phyloP scores from a whole-genome alignment of 2,888 invertebrate species.

The Pardosa pseudoannulata region DNA sequence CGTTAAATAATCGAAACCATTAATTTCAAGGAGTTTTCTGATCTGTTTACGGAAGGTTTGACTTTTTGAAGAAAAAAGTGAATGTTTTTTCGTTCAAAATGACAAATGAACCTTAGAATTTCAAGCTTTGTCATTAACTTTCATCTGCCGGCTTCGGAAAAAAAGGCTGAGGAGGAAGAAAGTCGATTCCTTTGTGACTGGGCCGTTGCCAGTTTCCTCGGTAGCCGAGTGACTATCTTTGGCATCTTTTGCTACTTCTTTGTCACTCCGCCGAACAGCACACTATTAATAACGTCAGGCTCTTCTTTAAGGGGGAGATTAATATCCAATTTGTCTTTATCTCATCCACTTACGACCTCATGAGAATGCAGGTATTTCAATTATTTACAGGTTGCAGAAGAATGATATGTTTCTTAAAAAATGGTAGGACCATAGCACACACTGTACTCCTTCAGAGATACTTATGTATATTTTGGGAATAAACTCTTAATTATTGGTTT shows the following conservation, averaged over 20 bases:
- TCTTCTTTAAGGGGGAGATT: slow-evolving; percentile 64
- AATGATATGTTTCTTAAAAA: background rate
- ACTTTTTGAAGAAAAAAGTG: slow-evolving; percentile 23
- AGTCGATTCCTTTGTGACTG: slow-evolving; percentile 21
- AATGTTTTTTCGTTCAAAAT: slow-evolving; percentile 20
- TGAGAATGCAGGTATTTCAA: slow-evolving; percentile 48
- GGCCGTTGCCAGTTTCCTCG: slow-evolving; percentile 39
- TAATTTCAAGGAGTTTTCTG: slow-evolving; percentile 23
- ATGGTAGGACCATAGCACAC: background rate
- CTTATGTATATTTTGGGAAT: too few species aligned
- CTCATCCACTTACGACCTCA: slow-evolving; percentile 65
- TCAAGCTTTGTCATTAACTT: slow-evolving; percentile 68
- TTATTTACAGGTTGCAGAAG: slow-evolving; percentile 50
- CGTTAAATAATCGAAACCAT: background rate
- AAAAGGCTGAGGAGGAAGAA: slow-evolving; percentile 5
- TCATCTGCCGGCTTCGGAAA: slow-evolving; percentile 31
- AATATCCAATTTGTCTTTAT: slow-evolving; percentile 71
- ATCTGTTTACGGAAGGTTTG: slow-evolving; percentile 36
- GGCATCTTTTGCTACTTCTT: slow-evolving; percentile 71
- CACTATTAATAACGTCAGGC: slow-evolving; percentile 66
- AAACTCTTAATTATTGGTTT: too few species aligned
- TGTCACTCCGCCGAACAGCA: slow-evolving; percentile 58
- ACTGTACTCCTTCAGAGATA: too few species aligned
- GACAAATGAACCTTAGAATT: slow-evolving; percentile 58
- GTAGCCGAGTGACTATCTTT: slow-evolving; percentile 51